Conservation (phyloP, 2,797 vertebrate species). For the Phrynocephalus vlangalii region DNA sequence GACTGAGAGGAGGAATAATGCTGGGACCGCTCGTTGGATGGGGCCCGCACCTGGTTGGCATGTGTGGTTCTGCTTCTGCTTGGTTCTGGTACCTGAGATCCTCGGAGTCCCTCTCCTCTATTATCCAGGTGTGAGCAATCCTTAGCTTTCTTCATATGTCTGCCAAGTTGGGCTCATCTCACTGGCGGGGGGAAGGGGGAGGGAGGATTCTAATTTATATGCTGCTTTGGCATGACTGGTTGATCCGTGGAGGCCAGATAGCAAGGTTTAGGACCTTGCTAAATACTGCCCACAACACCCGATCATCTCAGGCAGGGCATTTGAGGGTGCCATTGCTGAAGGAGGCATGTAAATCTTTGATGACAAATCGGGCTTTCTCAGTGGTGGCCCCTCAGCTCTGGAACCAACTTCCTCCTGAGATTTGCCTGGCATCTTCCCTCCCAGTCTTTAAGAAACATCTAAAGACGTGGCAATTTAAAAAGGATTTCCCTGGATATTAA, state of each 20-base stretch:
- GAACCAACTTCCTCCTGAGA: too few species aligned
- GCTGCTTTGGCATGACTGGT: not conserved
- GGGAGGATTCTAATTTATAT: not conserved
- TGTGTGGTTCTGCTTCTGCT: constrained; percentile 14
- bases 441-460: too few species aligned
- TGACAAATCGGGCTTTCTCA: too few species aligned
- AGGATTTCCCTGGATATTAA: too few species aligned
- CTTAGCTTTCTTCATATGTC: not conserved
- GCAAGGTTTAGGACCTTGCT: too few species aligned
- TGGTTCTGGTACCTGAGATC: not conserved
- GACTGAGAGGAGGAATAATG: not conserved
- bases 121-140: not conserved
- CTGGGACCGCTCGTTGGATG: not conserved
- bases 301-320: too few species aligned
- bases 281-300: too few species aligned
- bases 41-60: not conserved
- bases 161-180: not conserved
- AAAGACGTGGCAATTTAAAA: too few species aligned
- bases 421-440: too few species aligned
- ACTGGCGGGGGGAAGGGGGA: not conserved
- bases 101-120: not conserved
- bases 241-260: not conserved
- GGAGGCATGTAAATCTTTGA: too few species aligned
- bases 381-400: too few species aligned
- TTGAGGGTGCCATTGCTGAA: too few species aligned